phyloP scores from a whole-genome alignment of 2,888 invertebrate species.

The Macrosoma leucophasiata region DNA sequence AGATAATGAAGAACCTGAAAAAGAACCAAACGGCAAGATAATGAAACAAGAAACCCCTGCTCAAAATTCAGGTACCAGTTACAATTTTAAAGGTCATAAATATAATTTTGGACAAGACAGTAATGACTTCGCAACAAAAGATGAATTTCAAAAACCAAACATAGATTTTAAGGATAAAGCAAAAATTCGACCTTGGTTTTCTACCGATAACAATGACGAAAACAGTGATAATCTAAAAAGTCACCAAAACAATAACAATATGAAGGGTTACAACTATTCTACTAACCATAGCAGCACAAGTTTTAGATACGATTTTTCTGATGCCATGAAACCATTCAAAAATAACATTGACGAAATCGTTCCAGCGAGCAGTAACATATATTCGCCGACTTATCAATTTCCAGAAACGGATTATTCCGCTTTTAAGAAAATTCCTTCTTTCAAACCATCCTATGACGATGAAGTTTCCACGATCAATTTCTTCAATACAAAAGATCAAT shows the following conservation, averaged over 20 bases:
- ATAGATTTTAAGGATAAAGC: slow-evolving; percentile 46
- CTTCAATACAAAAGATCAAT: slow-evolving; percentile 36
- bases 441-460: slow-evolving; percentile 31
- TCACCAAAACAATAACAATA: slow-evolving; percentile 36
- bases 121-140: no score
- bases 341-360: slow-evolving; percentile 46
- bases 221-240: no score
- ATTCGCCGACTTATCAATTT: slow-evolving; percentile 43
- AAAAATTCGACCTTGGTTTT: slow-evolving; percentile 44
- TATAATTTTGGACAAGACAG: slow-evolving; percentile 16
- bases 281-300: slow-evolving; percentile 52
- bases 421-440: slow-evolving; percentile 46
- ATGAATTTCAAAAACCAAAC: slow-evolving; percentile 32
- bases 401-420: slow-evolving; percentile 43
- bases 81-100: slow-evolving; percentile 11
- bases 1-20: slow-evolving; percentile 11
- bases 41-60: slow-evolving; percentile 30
- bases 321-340: slow-evolving; percentile 42
- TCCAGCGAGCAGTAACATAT: slow-evolving; percentile 54
- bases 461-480: slow-evolving; percentile 28
- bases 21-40: slow-evolving; percentile 19
- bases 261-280: slow-evolving; percentile 45
- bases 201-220: slow-evolving; percentile 26
- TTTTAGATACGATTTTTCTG: slow-evolving; percentile 46
- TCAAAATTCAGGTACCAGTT: no score